Evolutionary conservation across 2,113 vertebrate genomes (phyloP).

Genomic region (Merops nubicus): DNA sequence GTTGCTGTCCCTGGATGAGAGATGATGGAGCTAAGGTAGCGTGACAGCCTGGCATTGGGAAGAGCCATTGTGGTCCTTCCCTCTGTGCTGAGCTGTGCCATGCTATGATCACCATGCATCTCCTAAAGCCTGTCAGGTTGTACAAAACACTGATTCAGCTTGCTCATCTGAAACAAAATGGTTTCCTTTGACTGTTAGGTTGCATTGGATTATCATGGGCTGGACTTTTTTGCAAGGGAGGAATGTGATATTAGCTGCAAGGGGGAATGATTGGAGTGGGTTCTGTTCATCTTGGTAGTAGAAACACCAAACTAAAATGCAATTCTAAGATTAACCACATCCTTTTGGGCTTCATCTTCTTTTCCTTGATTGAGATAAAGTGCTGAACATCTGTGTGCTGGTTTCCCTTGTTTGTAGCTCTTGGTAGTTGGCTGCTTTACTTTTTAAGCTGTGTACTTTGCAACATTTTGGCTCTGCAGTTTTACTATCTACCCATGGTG

Average conservation of each 20-base stretch:
- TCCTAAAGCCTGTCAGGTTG: neutral
- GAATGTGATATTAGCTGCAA: neutral
- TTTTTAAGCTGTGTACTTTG: neutral
- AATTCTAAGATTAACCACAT: neutral
- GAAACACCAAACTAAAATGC: neutral
- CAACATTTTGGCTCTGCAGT: neutral
- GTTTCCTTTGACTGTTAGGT: neutral
- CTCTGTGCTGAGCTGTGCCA: neutral
- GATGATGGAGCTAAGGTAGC: neutral
- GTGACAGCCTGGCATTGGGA: neutral
- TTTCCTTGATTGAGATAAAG: neutral
- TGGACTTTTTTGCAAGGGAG: neutral
- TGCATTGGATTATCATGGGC: neutral
- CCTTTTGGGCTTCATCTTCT: neutral
- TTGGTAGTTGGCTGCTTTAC: neutral
- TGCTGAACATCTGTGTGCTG: neutral
- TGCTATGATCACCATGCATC: accelerated
- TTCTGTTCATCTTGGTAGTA: neutral
- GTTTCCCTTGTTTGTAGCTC: neutral
- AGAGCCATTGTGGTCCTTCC: neutral
- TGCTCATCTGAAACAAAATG: neutral
- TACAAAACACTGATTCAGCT: neutral
- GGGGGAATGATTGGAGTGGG: neutral
- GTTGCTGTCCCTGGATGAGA: neutral
- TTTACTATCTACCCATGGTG: neutral